Conservation (phyloP, 2,888 invertebrate genomes). For the Endomychus coccineus region DNA sequence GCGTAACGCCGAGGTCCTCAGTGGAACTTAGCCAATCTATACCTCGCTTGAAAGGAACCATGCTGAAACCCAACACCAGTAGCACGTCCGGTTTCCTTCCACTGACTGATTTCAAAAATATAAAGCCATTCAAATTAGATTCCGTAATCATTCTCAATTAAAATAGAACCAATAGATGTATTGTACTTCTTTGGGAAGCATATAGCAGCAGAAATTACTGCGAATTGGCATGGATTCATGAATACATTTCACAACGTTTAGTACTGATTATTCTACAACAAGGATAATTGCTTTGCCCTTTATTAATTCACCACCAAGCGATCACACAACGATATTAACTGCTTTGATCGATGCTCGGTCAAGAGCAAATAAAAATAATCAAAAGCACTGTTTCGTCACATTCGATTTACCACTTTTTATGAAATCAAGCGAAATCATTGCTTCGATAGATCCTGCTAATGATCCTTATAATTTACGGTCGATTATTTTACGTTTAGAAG, state of each 20-base stretch:
- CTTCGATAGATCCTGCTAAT: background rate
- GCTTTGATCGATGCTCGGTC: no score
- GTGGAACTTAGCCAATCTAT: background rate
- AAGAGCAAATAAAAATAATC: no score
- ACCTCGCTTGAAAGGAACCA: background rate
- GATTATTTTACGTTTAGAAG: slow-evolving; percentile 3
- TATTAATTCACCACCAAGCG: no score
- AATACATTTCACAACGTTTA: no score
- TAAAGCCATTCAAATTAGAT: background rate
- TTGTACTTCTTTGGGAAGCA: no score
- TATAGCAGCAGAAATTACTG: no score
- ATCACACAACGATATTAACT: no score
- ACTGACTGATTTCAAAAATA: background rate
- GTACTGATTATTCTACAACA: no score
- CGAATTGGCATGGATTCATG: no score
- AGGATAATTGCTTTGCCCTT: no score
- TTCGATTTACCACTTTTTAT: background rate
- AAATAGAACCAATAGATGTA: no score
- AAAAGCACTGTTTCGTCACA: background rate
- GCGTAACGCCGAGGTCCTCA: background rate
- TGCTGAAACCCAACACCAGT: background rate
- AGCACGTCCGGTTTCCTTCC: background rate
- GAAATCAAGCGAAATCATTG: background rate
- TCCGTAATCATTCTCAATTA: background rate
- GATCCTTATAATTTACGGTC: slow-evolving; percentile 2